Conservation (phyloP, 2,888 invertebrate genomes). For the Andrena trimmerana region DNA sequence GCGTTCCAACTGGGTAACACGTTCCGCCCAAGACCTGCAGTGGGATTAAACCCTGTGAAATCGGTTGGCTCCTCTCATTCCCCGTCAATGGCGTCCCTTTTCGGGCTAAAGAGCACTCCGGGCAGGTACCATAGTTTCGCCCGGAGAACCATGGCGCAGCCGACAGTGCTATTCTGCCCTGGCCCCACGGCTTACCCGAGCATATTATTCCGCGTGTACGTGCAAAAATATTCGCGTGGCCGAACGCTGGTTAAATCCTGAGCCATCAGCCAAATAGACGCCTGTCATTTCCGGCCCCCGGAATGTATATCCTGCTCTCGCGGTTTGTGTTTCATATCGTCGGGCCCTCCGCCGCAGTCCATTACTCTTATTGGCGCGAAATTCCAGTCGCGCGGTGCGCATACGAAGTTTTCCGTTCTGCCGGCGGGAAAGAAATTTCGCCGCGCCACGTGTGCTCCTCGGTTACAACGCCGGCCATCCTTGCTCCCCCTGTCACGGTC, state of each 20-base stretch:
- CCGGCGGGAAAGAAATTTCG: conserved; percentile 8
- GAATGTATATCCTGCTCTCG: not conserved
- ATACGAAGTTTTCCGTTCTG: conserved; percentile 24
- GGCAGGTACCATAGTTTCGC: conserved; percentile 17
- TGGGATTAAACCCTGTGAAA: conserved; percentile 58
- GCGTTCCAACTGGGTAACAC: conserved; percentile 1
- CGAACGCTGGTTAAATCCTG: conserved; percentile 58
- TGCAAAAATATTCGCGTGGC: conserved; percentile 65
- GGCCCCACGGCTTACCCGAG: conserved; percentile 53
- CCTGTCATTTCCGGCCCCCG: conserved; percentile 54
- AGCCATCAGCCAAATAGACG: conserved; percentile 70
- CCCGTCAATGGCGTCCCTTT: conserved; percentile 38
- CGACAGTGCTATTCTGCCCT: conserved; percentile 28
- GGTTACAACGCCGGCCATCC: no score
- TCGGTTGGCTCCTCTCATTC: conserved; percentile 24
- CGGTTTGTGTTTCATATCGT: conserved; percentile 44
- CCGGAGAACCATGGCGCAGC: conserved; percentile 41
- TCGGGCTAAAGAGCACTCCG: conserved; percentile 28
- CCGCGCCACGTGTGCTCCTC: not conserved
- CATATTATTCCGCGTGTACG: conserved; percentile 65
- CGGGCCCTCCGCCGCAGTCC: conserved; percentile 53
- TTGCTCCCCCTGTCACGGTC: no score
- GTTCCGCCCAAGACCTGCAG: conserved; percentile 29
- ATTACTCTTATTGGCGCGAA: conserved; percentile 72
- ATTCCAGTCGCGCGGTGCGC: conserved; percentile 43